Conservation (phyloP, 2,888 invertebrate genomes). For the Drosophila kanekoi region DNA sequence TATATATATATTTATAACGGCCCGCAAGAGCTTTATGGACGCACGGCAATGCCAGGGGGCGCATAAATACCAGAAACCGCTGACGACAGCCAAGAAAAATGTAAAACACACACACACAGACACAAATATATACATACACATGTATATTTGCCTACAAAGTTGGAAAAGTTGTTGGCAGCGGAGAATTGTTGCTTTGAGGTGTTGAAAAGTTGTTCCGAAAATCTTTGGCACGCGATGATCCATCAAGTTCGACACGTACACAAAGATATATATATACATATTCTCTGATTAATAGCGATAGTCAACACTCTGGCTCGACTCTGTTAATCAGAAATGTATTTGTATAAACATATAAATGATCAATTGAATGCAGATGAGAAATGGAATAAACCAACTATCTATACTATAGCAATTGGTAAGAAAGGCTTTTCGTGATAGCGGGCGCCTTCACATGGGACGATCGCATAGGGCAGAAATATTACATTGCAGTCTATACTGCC, state of each 20-base stretch:
- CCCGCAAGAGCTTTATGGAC: conserved; percentile 62
- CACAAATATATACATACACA: not conserved
- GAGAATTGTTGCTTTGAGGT: conserved; percentile 35
- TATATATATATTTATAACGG: conserved; percentile 70
- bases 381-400: too few species aligned
- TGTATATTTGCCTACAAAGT: not conserved
- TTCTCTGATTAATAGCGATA: not conserved
- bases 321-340: too few species aligned
- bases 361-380: too few species aligned
- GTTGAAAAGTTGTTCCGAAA: conserved; percentile 42
- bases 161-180: conserved; percentile 12
- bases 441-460: too few species aligned
- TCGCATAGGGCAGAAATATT: too few species aligned
- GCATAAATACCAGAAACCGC: conserved; percentile 67
- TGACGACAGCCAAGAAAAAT: conserved; percentile 49
- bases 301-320: too few species aligned
- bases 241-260: conserved; percentile 23
- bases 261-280: not conserved
- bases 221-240: conserved; percentile 39
- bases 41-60: conserved; percentile 36
- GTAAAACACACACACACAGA: conserved; percentile 11
- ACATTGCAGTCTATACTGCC: too few species aligned
- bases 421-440: too few species aligned
- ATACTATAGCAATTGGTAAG: too few species aligned
- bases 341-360: too few species aligned